phyloP scores from a whole-genome alignment of 2,888 invertebrate genomes.

The Calliphora vomitoria region DNA sequence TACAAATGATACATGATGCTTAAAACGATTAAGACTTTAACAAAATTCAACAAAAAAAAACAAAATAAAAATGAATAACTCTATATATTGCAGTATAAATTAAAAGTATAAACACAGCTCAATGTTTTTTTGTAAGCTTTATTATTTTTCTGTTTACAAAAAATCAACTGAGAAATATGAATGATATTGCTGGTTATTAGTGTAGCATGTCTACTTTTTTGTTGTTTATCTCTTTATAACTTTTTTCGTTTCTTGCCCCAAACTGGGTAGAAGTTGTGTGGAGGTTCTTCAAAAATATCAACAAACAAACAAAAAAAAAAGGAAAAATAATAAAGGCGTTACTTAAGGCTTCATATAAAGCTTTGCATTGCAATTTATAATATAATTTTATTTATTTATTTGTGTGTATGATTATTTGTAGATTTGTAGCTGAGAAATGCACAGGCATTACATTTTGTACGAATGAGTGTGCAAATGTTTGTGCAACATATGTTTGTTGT shows the following conservation, averaged over 20 bases:
- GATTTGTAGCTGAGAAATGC: slow-evolving; percentile 43
- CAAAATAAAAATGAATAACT: slow-evolving; percentile 22
- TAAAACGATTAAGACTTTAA: slow-evolving; percentile 81
- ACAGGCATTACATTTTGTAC: not conserved
- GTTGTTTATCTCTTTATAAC: slow-evolving; percentile 27
- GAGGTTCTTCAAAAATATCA: slow-evolving; percentile 33
- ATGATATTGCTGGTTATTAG: slow-evolving; percentile 63
- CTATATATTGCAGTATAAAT: slow-evolving; percentile 51
- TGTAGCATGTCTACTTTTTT: slow-evolving; percentile 44
- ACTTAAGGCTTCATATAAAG: slow-evolving; percentile 67
- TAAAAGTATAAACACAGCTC: slow-evolving; percentile 77
- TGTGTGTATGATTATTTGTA: slow-evolving; percentile 48
- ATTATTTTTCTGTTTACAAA: slow-evolving; percentile 12
- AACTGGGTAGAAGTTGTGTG: slow-evolving; percentile 38
- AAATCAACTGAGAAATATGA: slow-evolving; percentile 26
- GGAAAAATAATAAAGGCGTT: slow-evolving; percentile 67
- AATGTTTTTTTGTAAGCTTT: slow-evolving; percentile 18
- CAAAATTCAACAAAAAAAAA: slow-evolving; percentile 40
- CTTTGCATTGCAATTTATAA: slow-evolving; percentile 69
- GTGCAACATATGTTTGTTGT: slow-evolving; percentile 27
- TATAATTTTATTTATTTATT: slow-evolving; percentile 61
- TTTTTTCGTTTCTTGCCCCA: not conserved
- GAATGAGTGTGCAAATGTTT: not conserved
- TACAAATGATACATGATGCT: slow-evolving; percentile 76
- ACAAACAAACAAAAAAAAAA: not conserved